phyloP scores from a whole-genome alignment of 2,797 vertebrate genomes.

The Silurus lanzhouensis region DNA sequence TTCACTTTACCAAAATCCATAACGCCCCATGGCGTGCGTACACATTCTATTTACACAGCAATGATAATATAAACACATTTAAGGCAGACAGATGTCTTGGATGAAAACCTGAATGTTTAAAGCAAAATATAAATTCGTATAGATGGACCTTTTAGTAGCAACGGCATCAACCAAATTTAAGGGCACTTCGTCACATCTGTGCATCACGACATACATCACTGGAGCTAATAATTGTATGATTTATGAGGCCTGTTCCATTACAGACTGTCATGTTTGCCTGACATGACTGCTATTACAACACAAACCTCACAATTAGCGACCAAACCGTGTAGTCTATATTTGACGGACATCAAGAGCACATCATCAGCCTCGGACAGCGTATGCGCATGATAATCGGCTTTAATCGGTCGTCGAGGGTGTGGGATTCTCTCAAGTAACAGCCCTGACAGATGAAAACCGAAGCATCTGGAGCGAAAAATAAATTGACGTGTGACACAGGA shows the following conservation, averaged over 20 bases:
- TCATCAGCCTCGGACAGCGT: background rate
- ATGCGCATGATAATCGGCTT: background rate
- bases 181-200: background rate
- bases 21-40: too few relatives aligned
- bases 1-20: background rate
- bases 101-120: background rate
- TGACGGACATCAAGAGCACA: background rate
- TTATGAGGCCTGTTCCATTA: background rate
- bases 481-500: background rate
- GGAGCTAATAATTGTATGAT: too few relatives aligned
- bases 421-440: background rate
- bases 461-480: background rate
- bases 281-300: background rate
- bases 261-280: background rate
- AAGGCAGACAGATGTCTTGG: background rate
- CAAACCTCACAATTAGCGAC: background rate
- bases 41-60: background rate
- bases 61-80: background rate
- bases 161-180: background rate
- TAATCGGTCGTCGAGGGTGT: background rate
- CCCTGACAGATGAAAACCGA: background rate
- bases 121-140: background rate
- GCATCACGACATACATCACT: background rate
- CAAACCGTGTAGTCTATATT: background rate
- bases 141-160: background rate